Evolutionary conservation across 2,113 vertebrate species (phyloP).

Genomic region (Lamprologus callipterus): DNA sequence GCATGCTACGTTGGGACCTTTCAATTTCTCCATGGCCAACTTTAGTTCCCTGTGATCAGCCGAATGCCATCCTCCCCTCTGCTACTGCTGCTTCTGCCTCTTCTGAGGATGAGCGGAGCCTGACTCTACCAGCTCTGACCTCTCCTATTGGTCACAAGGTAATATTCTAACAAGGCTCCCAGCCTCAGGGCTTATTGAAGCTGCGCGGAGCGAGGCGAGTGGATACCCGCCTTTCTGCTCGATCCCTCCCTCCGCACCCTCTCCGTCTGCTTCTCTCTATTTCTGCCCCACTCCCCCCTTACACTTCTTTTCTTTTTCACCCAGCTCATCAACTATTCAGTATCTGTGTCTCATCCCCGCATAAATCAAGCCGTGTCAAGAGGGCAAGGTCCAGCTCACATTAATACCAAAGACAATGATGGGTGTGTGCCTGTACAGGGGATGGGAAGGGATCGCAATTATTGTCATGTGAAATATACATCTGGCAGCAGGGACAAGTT

Average conservation of each 20-base stretch:
- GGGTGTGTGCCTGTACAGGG: background rate
- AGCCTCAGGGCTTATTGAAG: conserved; percentile 42
- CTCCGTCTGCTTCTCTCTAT: conserved; percentile 36
- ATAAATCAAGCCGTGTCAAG: conserved; percentile 66
- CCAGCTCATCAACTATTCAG: conserved; percentile 77
- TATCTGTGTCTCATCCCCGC: conserved; percentile 59
- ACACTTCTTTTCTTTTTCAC: conserved; percentile 52
- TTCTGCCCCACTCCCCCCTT: conserved; percentile 32
- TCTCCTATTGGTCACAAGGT: conserved; percentile 40
- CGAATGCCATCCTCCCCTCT: conserved; percentile 29
- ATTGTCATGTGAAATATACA: conserved; percentile 47
- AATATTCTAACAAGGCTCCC: conserved; percentile 57
- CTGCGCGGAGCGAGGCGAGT: conserved; percentile 26
- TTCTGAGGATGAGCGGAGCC: background rate
- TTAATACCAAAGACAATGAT: conserved; percentile 43
- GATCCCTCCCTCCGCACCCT: conserved; percentile 16
- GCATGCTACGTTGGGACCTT: conserved; percentile 28
- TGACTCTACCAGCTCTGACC: conserved; percentile 18
- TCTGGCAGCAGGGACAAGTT: conserved; percentile 26
- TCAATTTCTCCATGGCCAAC: conserved; percentile 56
- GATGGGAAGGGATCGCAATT: background rate
- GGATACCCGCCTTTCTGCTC: conserved; percentile 40
- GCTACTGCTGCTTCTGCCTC: conserved; percentile 1
- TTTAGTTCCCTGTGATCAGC: conserved; percentile 14
- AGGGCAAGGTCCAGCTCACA: conserved; percentile 45